Evolutionary conservation across 2,797 vertebrate species (phyloP).

Genomic region (Eidolon dupreanum): DNA sequence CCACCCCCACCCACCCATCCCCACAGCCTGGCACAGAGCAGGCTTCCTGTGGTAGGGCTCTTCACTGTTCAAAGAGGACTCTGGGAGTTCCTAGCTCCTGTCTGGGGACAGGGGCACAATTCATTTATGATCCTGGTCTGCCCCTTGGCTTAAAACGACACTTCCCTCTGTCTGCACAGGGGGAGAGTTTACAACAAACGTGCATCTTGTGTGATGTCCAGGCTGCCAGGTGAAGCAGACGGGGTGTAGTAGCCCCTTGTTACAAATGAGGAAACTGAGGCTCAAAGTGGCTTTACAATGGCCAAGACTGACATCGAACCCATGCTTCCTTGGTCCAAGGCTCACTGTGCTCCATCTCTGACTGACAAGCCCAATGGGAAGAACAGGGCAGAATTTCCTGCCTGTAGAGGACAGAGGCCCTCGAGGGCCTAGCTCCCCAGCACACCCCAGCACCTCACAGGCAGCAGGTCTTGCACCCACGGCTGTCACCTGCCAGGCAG

Average conservation of each 20-base stretch:
- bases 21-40: not conserved
- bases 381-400: not conserved
- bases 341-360: not conserved
- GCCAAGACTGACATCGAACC: rapidly evolving
- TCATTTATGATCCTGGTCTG: not conserved
- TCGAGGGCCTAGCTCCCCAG: not conserved
- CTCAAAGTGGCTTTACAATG: rapidly evolving
- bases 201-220: not conserved
- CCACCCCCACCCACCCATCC: rapidly evolving
- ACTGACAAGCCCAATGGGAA: not conserved
- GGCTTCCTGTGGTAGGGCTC: not conserved
- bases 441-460: rapidly evolving
- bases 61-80: rapidly evolving
- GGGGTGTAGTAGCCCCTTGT: not conserved
- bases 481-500: too few species aligned
- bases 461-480: too few species aligned
- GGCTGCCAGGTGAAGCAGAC: rapidly evolving
- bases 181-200: rapidly evolving
- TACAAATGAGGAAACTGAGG: not conserved
- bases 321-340: rapidly evolving
- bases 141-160: not conserved
- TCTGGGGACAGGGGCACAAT: rapidly evolving
- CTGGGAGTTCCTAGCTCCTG: not conserved
- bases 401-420: not conserved
- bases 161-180: not conserved